Conservation (phyloP, 2,113 vertebrate genomes). For the Egretta garzetta region DNA sequence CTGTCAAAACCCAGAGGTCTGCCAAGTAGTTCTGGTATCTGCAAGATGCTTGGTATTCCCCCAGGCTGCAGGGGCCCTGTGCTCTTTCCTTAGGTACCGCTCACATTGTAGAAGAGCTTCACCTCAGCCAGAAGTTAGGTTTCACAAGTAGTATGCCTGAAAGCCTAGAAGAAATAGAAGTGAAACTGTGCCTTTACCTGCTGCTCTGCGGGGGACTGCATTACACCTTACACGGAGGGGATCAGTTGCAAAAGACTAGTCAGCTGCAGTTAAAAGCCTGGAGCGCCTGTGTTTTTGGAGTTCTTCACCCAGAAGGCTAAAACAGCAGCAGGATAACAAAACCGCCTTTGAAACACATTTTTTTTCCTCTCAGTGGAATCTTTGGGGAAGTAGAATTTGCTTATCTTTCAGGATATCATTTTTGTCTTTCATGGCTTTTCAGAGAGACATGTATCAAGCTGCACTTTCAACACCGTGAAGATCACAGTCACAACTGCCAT, state of each 20-base stretch:
- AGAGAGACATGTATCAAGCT: not conserved
- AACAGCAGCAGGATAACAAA: not conserved
- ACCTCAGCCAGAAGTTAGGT: not conserved
- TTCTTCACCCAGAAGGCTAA: not conserved
- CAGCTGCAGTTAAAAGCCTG: not conserved
- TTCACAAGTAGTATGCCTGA: not conserved
- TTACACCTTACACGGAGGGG: not conserved
- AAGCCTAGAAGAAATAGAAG: not conserved
- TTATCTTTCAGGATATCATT: not conserved
- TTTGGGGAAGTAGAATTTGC: not conserved
- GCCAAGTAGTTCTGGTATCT: not conserved
- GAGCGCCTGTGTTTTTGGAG: not conserved
- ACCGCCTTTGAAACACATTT: not conserved
- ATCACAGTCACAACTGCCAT: not conserved
- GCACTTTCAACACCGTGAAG: not conserved
- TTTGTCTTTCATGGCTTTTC: not conserved
- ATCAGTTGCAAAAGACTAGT: not conserved
- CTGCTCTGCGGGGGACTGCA: not conserved
- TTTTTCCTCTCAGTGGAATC: not conserved
- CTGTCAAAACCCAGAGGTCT: not conserved
- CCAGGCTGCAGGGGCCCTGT: rapidly evolving
- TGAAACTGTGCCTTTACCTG: not conserved
- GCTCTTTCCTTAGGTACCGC: not conserved
- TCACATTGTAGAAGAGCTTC: rapidly evolving
- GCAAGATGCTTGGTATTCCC: not conserved